Conservation (phyloP, 2,113 vertebrate species). For the Reinhardtius hippoglossoides region DNA sequence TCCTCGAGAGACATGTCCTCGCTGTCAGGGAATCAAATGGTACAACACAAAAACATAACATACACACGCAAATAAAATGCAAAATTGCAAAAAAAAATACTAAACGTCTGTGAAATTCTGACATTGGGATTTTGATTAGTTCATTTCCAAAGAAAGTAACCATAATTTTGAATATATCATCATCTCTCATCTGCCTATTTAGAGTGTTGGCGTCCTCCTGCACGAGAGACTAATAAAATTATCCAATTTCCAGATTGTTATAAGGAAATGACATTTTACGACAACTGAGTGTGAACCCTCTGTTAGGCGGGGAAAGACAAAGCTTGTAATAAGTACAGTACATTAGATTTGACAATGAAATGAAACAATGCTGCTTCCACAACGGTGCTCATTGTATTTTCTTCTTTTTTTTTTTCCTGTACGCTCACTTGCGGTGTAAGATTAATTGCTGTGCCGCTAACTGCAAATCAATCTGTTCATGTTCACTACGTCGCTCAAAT, state of each 20-base stretch:
- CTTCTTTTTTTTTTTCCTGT: conserved; percentile 7
- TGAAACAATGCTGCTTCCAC: conserved; percentile 43
- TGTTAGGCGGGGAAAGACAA: conserved; percentile 18
- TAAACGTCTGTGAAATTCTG: neutral
- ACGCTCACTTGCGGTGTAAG: conserved; percentile 42
- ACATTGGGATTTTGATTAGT: conserved; percentile 4
- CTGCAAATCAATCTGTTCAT: conserved; percentile 61
- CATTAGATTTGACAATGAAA: conserved; percentile 49
- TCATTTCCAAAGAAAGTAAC: neutral
- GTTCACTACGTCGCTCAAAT: conserved; percentile 59
- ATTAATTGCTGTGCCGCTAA: conserved; percentile 60
- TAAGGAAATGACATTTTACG: conserved; percentile 17
- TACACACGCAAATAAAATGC: neutral
- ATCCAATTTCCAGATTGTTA: conserved; percentile 21
- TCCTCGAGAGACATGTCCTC: conserved; percentile 22
- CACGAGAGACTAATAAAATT: conserved; percentile 26
- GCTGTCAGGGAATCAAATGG: conserved; percentile 12
- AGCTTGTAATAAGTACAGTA: conserved; percentile 22
- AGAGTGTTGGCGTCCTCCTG: conserved; percentile 15
- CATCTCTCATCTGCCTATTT: neutral
- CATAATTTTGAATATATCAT: too few species aligned
- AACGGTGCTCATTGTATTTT: conserved; percentile 45
- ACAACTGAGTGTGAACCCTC: conserved; percentile 23
- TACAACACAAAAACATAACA: neutral
- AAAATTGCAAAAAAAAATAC: too few species aligned